Evolutionary conservation across 2,888 invertebrate species (phyloP), one percentile per base, ranked within the genome.

Genomic region (Leucoptera coffeella): DNA sequence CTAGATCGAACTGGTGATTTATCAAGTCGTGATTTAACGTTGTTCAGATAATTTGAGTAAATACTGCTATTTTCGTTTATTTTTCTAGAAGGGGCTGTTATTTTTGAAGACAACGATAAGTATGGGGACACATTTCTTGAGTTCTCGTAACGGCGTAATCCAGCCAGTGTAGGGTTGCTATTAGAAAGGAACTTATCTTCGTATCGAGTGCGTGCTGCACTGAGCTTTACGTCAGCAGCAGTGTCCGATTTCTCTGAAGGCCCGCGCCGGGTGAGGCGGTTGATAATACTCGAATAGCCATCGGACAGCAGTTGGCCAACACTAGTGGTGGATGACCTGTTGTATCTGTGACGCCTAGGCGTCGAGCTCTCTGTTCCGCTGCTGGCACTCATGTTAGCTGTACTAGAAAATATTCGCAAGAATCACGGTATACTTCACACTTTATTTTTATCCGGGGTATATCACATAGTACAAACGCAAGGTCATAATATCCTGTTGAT

Each of bases 301-400:
- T 91, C 90, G 39, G 83, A 84, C 40, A 91, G 69, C 43, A 91
- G 69, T 59, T 91, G 90, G 36, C 88, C 84, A 41, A 91, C 87
- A 62, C 88, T 89, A 25, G 82, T 76, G 31, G 84, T 83, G 27
- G 89, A 85, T 35, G 78, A 73, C 34, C 90, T 80, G 37, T 82
- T 74, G 60, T 89, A 88, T 37, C 87, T 78, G 47, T 76, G 77
- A 38, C 81, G 76, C 34, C 79, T 74, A 49, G 51, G 77, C 47
- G 59, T 75, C 29, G 61, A 56, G 35, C 57, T 50, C 32, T 48
- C 53, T 41, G 49, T 54, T 39, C 54, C 54, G 40, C 48, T 53
- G 40, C 48, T 53, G 34, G 55, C 47, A 43, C 50, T 55, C 32
- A 65, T 36, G 39, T 52, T 57, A 33, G 67, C 54, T 64, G 65